Evolutionary conservation across 2,888 invertebrate species (phyloP).

Genomic region (Drosophila nr. perissopoda): DNA sequence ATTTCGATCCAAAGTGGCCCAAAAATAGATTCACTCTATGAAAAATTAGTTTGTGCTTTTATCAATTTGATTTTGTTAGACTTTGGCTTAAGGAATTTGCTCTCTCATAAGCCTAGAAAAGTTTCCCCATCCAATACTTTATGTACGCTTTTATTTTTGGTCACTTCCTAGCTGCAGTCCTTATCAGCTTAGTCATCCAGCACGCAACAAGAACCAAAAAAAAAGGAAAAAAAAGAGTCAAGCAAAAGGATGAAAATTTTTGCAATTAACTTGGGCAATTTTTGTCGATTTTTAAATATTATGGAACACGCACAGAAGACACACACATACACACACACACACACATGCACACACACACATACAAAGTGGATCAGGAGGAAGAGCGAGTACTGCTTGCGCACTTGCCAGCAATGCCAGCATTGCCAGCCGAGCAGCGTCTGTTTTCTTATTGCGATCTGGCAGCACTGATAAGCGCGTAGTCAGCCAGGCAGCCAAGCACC

Average conservation of each 20-base stretch:
- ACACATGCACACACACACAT: conserved; percentile 11
- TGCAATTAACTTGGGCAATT: conserved; percentile 77
- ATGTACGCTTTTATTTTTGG: background rate
- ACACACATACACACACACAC: conserved; percentile 30
- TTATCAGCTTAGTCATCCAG: conserved; percentile 62
- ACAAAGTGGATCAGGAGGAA: conserved; percentile 34
- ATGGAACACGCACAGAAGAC: conserved; percentile 73
- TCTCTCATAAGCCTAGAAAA: background rate
- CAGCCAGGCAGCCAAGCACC: background rate
- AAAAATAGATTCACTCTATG: background rate
- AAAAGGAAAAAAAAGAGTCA: background rate
- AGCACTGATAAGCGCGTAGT: conserved; percentile 60
- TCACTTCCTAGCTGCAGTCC: conserved; percentile 21
- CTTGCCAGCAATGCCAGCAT: conserved; percentile 48
- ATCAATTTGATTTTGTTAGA: background rate
- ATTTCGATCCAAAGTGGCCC: background rate
- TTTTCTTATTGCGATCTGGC: conserved; percentile 49
- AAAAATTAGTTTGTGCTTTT: background rate
- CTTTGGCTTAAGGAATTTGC: background rate
- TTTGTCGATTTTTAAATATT: conserved; percentile 80
- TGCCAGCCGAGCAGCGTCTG: conserved; percentile 4
- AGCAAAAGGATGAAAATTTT: conserved; percentile 43
- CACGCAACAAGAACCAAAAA: conserved; percentile 59
- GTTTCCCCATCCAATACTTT: background rate
- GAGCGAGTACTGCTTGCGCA: conserved; percentile 13